Conservation (phyloP, 2,113 vertebrate genomes). For the Muscicapa adusta region DNA sequence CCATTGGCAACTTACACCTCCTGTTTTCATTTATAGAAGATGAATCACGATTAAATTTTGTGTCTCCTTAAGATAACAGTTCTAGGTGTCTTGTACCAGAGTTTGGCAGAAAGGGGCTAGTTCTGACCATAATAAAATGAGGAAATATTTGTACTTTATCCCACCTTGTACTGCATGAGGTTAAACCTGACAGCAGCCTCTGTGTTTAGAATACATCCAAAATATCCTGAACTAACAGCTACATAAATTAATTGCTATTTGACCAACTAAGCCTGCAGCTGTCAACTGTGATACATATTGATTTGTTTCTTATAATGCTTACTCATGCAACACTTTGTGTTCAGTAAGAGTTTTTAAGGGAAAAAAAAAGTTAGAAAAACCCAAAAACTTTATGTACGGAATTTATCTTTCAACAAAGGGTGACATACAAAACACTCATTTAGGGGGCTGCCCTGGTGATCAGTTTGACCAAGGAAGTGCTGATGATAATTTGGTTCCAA, state of each 20-base stretch:
- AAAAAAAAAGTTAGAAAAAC: not conserved
- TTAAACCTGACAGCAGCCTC: not conserved
- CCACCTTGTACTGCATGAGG: not conserved
- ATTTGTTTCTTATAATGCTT: not conserved
- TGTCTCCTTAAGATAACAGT: not conserved
- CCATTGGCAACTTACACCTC: not conserved
- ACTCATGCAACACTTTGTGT: not conserved
- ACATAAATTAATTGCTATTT: slow-evolving; percentile 24
- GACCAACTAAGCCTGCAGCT: not conserved
- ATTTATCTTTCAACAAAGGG: not conserved
- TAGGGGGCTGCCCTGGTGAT: not conserved
- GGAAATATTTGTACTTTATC: not conserved
- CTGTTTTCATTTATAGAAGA: not conserved
- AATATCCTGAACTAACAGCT: not conserved
- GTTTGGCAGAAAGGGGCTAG: not conserved
- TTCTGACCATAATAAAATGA: not conserved
- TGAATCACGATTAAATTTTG: not conserved
- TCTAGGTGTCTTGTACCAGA: not conserved
- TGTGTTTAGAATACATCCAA: not conserved
- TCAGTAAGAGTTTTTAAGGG: not conserved
- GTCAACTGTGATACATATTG: not conserved
- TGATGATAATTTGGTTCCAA: not conserved
- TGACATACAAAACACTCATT: not conserved
- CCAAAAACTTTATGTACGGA: not conserved
- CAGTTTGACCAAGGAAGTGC: not conserved